Conservation (phyloP, 1,140 invertebrate genomes). For the Drosophila miranda region DNA sequence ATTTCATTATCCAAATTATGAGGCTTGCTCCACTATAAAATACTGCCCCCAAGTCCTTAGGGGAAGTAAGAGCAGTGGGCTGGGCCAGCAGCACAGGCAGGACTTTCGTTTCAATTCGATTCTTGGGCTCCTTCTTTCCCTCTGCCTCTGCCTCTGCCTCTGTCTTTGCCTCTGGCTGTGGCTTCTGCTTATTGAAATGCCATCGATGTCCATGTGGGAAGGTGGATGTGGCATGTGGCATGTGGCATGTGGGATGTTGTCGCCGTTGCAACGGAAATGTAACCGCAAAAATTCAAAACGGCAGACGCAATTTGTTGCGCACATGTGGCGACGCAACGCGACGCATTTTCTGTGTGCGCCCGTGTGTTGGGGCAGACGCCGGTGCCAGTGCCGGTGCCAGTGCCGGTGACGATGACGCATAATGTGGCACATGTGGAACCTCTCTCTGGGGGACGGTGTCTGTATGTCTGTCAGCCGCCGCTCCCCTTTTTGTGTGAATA, state of each 20-base stretch:
- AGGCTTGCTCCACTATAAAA: too few species aligned
- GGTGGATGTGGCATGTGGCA: slow-evolving; percentile 13
- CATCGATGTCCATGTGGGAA: slow-evolving; percentile 49
- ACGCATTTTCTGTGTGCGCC: slow-evolving; percentile 21
- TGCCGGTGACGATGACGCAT: slow-evolving; percentile 44
- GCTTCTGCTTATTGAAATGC: slow-evolving; percentile 71
- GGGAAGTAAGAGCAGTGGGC: too few species aligned
- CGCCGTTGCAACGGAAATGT: slow-evolving; percentile 72
- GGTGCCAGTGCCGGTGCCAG: slow-evolving; percentile 23
- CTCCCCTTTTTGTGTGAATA: slow-evolving; percentile 40
- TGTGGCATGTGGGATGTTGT: slow-evolving; percentile 16
- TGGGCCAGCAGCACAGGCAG: background rate
- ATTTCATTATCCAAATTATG: too few species aligned
- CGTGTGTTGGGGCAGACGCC: slow-evolving; percentile 20
- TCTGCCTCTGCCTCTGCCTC: too few species aligned
- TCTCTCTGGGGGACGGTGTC: slow-evolving; percentile 42
- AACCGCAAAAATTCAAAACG: slow-evolving; percentile 76
- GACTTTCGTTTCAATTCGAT: slow-evolving; percentile 21
- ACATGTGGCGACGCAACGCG: slow-evolving; percentile 52
- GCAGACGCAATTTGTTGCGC: slow-evolving; percentile 80
- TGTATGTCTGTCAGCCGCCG: slow-evolving; percentile 22
- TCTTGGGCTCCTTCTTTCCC: slow-evolving; percentile 6
- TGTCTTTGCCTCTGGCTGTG: slow-evolving; percentile 15
- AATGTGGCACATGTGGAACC: slow-evolving; percentile 38
- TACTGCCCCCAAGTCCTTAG: too few species aligned